Conservation (phyloP, 1,140 invertebrate species). For the Whitmania pigra region DNA sequence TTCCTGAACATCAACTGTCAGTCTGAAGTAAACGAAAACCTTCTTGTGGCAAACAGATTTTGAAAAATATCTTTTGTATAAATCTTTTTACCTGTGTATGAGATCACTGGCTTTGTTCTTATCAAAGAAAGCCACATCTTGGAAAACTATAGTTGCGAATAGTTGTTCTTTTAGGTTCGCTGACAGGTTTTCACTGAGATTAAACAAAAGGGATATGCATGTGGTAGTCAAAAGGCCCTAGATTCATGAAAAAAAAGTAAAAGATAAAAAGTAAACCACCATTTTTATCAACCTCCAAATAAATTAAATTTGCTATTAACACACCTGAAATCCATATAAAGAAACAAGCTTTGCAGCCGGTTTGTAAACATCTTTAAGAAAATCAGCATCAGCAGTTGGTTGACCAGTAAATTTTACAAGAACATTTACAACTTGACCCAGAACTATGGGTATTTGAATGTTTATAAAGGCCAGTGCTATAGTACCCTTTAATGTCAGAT, state of each 20-base stretch:
- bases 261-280: constrained; percentile 6
- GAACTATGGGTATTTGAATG: constrained; percentile 61
- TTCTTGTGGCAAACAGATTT: background rate
- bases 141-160: constrained; percentile 67
- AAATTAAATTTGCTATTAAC: constrained; percentile 31
- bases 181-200: constrained; percentile 73
- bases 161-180: constrained; percentile 63
- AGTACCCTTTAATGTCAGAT: constrained; percentile 52
- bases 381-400: constrained; percentile 32
- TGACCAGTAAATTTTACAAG: constrained; percentile 45
- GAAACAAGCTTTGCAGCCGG: constrained; percentile 55
- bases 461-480: constrained; percentile 64
- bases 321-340: constrained; percentile 58
- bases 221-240: constrained; percentile 72
- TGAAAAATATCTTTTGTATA: background rate
- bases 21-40: constrained; percentile 40
- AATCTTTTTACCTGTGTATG: constrained; percentile 60
- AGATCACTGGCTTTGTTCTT: constrained; percentile 76
- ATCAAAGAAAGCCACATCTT: constrained; percentile 85
- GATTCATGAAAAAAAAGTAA: constrained; percentile 32
- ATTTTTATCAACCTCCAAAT: constrained; percentile 61
- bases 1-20: constrained; percentile 86
- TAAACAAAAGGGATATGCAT: constrained; percentile 72
- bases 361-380: constrained; percentile 51
- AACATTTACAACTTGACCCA: constrained; percentile 65